Percentiles rank a stretch among this genome's conserved stretches.
phyloP scores from a whole-genome alignment of 2,888 invertebrate genomes.

The Aquatica leii region DNA sequence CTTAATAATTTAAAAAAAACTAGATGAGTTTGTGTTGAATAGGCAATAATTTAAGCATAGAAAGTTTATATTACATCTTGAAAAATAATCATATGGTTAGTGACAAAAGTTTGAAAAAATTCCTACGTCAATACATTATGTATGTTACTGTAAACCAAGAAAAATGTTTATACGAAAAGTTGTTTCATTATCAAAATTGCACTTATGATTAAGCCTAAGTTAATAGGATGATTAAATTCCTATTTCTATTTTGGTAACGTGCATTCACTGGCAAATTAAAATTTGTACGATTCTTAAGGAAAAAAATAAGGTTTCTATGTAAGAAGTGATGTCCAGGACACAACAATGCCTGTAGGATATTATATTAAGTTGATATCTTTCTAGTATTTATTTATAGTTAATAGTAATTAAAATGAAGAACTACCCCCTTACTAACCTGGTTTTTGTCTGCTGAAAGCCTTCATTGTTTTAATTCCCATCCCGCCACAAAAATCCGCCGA shows the following conservation, averaged over 20 bases:
- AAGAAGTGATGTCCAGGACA: no score
- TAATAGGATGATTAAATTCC: neutral
- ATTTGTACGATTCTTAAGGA: no score
- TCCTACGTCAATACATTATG: neutral
- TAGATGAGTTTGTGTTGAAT: no score
- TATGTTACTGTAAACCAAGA: neutral
- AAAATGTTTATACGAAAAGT: slow-evolving; percentile 2
- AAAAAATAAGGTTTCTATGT: no score
- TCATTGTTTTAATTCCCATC: slow-evolving; percentile 90
- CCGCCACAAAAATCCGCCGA: slow-evolving; percentile 67
- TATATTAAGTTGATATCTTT: neutral
- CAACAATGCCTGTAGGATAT: no score
- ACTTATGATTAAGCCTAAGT: neutral
- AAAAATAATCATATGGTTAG: neutral
- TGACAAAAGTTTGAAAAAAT: neutral
- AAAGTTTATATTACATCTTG: no score
- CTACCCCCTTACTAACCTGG: slow-evolving; percentile 65
- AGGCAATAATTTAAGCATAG: no score
- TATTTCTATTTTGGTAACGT: neutral
- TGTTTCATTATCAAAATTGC: slow-evolving; percentile 7
- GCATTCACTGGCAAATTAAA: neutral
- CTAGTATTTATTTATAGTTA: neutral
- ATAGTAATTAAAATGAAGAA: neutral
- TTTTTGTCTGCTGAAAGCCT: slow-evolving; percentile 85
- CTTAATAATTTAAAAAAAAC: no score